A percentile compares a stretch with the other conserved stretches of the same genome.
These are phyloP conservation scores for Bambusicola thoracicus DNA, from an alignment of 2,113 vertebrate species.

Conservation along the genomic window DNA sequence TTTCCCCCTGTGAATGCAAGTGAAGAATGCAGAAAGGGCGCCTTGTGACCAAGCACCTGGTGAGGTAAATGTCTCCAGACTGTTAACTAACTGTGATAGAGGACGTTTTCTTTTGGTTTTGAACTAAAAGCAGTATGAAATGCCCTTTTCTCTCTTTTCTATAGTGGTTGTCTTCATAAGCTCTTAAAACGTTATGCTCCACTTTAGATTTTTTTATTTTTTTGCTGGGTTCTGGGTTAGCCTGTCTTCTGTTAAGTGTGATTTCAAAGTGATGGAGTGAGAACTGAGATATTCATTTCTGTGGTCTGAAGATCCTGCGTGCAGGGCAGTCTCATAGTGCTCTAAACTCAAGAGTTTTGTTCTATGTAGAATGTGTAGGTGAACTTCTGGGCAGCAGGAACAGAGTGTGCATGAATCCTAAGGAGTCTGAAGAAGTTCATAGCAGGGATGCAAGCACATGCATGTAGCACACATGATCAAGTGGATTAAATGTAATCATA, in stretches of 20 bases:
- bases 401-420: neutral
- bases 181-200: neutral
- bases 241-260: neutral
- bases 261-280: neutral
- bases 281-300: neutral
- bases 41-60: neutral
- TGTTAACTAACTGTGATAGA: rapidly evolving
- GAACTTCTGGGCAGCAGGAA: neutral
- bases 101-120: neutral
- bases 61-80: neutral
- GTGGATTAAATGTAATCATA: neutral
- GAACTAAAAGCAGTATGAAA: neutral
- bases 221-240: neutral
- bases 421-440: neutral
- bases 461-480: neutral
- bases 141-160: neutral
- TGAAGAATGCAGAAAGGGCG: neutral
- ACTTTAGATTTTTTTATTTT: too few species aligned
- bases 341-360: rapidly evolving
- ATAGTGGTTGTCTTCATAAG: neutral
- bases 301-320: rapidly evolving
- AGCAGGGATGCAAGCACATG: neutral
- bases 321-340: neutral
- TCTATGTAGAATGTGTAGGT: neutral
- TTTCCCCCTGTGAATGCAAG: neutral